Evolutionary conservation across 2,113 vertebrate species (phyloP).

Genomic region (Lepisosteus oculatus): DNA sequence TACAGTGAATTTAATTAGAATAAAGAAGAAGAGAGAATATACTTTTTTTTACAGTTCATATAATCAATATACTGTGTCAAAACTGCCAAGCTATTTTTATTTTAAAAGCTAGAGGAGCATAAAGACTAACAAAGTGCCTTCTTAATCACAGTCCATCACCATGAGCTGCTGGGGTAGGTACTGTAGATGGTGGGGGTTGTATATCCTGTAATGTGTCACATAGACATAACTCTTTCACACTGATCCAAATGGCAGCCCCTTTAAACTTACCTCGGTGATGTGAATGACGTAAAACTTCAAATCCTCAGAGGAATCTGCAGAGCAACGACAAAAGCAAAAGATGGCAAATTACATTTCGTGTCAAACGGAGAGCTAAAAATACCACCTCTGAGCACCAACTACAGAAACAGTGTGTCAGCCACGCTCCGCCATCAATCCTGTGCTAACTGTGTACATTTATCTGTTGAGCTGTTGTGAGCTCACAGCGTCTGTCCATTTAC

Average conservation of each 20-base stretch:
- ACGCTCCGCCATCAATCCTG: background rate
- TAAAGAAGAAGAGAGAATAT: too few relatives aligned
- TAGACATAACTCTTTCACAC: too few relatives aligned
- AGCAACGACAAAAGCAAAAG: constrained; percentile 25
- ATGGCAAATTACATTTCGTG: constrained; percentile 18
- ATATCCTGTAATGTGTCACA: too few relatives aligned
- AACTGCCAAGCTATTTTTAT: too few relatives aligned
- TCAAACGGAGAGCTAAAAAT: background rate
- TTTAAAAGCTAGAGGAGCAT: too few relatives aligned
- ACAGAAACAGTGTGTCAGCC: background rate
- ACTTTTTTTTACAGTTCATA: too few relatives aligned
- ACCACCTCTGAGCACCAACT: background rate
- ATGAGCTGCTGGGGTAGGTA: too few relatives aligned
- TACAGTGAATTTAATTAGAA: too few relatives aligned
- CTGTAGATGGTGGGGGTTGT: too few relatives aligned
- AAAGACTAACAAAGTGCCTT: too few relatives aligned
- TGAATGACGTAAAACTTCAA: constrained; percentile 80
- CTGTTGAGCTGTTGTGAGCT: background rate
- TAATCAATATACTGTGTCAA: too few relatives aligned
- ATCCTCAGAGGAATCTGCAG: constrained; percentile 68
- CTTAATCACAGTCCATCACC: too few relatives aligned
- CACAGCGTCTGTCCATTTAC: background rate
- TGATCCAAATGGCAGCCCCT: background rate
- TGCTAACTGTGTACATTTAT: background rate
- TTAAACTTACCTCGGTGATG: constrained; percentile 72